Conservation (phyloP, 2,113 vertebrate genomes). For the Loxodonta africana region DNA sequence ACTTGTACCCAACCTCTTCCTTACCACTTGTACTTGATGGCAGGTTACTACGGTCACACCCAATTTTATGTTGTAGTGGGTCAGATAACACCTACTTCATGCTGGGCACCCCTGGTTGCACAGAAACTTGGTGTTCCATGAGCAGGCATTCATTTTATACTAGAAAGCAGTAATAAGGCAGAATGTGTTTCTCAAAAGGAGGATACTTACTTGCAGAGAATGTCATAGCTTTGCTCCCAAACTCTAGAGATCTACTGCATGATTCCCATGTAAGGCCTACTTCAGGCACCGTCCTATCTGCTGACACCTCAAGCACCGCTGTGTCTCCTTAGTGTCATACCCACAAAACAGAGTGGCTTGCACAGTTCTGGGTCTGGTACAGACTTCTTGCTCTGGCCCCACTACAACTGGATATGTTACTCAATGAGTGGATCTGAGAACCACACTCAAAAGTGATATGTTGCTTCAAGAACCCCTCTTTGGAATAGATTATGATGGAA, state of each 20-base stretch:
- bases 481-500: not conserved
- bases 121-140: not conserved
- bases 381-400: no score
- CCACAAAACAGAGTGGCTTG: no score
- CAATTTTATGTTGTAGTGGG: rapidly evolving
- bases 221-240: no score
- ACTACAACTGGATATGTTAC: not conserved
- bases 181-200: not conserved
- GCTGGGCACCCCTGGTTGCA: rapidly evolving
- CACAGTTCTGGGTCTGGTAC: not conserved
- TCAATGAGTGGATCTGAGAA: not conserved
- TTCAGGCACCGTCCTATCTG: not conserved
- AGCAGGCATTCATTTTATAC: not conserved
- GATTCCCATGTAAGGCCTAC: no score
- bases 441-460: not conserved
- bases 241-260: not conserved
- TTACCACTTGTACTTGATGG: not conserved
- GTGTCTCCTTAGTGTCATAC: not conserved
- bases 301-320: not conserved
- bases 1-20: not conserved
- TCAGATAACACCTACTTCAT: not conserved
- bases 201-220: not conserved
- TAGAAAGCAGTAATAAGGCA: not conserved
- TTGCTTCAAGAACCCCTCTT: not conserved
- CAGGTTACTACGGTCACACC: rapidly evolving